Evolutionary conservation across 2,113 vertebrate species (phyloP).

Genomic region (Axis porcinus): DNA sequence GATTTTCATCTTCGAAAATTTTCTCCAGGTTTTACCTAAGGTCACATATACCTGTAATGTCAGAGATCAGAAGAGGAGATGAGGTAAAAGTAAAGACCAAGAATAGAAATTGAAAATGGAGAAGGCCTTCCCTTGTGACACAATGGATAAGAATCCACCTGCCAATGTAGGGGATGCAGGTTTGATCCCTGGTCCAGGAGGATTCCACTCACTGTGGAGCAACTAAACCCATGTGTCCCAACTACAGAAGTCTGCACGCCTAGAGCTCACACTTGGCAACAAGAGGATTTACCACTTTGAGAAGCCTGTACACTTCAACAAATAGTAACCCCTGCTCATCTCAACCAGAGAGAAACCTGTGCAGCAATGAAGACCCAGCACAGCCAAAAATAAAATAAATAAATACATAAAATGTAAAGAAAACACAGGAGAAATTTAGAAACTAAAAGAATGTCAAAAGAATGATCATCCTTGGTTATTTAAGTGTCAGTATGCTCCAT

Average conservation of each 20-base stretch:
- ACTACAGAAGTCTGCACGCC: not conserved
- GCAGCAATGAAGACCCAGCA: not conserved
- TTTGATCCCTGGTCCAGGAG: not conserved
- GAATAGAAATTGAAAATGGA: not conserved
- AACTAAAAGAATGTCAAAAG: not conserved
- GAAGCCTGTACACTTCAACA: not conserved
- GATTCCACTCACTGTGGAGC: not conserved
- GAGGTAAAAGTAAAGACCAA: not conserved
- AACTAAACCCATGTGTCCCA: not conserved
- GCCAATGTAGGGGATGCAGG: not conserved
- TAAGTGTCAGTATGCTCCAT: not conserved
- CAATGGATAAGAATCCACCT: not conserved
- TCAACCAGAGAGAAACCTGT: not conserved
- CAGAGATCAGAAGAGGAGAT: not conserved
- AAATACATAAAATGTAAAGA: not conserved
- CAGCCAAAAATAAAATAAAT: not conserved
- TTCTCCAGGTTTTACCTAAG: not conserved
- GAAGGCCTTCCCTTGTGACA: not conserved
- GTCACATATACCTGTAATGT: not conserved
- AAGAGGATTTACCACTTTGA: not conserved
- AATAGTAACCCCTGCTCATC: not conserved
- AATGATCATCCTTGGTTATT: not conserved
- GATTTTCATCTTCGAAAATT: not conserved
- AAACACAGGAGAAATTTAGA: not conserved
- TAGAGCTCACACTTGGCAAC: not conserved